Conservation (phyloP, 2,888 invertebrate genomes). For the Sclerodermus sp. region DNA sequence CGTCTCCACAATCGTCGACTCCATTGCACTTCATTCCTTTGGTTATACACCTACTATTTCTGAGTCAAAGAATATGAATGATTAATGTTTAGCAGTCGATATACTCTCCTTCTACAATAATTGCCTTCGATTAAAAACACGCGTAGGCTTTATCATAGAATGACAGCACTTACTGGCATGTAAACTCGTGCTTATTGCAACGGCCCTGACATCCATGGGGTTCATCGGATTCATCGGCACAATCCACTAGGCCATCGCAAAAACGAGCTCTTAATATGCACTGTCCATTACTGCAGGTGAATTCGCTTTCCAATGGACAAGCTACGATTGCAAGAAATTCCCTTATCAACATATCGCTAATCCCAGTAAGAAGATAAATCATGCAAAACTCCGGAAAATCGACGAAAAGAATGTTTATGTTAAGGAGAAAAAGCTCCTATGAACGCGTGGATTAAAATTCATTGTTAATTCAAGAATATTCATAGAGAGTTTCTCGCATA, state of each 20-base stretch:
- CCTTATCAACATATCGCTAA: too few relatives aligned
- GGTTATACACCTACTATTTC: slow-evolving; percentile 66
- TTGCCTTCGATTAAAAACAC: too few relatives aligned
- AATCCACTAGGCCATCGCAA: slow-evolving; percentile 71
- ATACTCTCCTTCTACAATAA: too few relatives aligned
- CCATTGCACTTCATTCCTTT: slow-evolving; percentile 68
- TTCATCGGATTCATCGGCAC: slow-evolving; percentile 71
- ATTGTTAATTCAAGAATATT: too few relatives aligned
- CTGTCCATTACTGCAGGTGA: slow-evolving; percentile 65
- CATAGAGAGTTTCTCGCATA: too few relatives aligned
- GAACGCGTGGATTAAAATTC: too few relatives aligned
- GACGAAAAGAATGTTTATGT: too few relatives aligned
- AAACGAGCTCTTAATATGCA: slow-evolving; percentile 65
- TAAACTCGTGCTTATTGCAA: slow-evolving; percentile 54
- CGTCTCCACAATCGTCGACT: slow-evolving; percentile 68
- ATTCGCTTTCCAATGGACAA: slow-evolving; percentile 62
- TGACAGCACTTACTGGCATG: slow-evolving; percentile 53
- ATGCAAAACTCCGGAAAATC: too few relatives aligned
- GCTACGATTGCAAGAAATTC: slow-evolving; percentile 38
- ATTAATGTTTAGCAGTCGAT: too few relatives aligned
- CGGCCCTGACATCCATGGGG: slow-evolving; percentile 61
- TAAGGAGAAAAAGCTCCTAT: too few relatives aligned
- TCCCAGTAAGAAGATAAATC: too few relatives aligned
- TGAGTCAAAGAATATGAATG: slow-evolving; percentile 51
- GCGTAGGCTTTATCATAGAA: too few relatives aligned